Base-by-base conservation (phyloP, 2,888 invertebrate species). In the Acronicta psi region DNA sequence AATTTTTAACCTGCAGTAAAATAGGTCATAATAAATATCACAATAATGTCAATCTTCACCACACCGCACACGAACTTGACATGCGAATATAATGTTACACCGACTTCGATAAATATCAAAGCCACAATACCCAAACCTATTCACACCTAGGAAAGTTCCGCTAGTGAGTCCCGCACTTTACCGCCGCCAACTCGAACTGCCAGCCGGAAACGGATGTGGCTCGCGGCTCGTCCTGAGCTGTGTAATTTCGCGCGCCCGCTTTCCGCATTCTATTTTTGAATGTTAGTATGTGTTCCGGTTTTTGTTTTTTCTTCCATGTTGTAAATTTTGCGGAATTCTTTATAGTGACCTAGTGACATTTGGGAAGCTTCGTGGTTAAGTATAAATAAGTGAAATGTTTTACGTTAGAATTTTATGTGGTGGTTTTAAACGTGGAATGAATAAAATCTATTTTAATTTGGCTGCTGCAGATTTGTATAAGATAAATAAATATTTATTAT, bases 241-340 rank as follows among this genome's bases (percentile, higher is more conserved):
- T 83, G 85, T 85, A 86, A 86, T 86, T 86, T 84, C 81, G 81
- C 86, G 78, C 84, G 79, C 75, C 63, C 72, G 62, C 58, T 80
- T 81, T 77, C 84, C 81, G 80, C 65, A 72, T 85, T 85, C 78
- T 79, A 81, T 85, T 84, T 85, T 82, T 79, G 73, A 78, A 81
- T 77, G 77, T 79, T 80, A 72, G 73, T 76, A 54, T 63, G 69
- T 57, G 68, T 71, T 71, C 68, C 75, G 58, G 63, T 71, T 69
- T 58, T 52, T 59, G 57, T 59, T 58, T 64, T 59, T 51, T 50
- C 45, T 44, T 44, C 11, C 9, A 46, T 66, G 46, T 51, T 45
- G 40, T 29, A 53, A 65, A 53, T 49, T 57, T 23, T 41, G 52
- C n/a, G 49, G 56, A 29, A 54, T 65, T 62, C 69, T 72, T 67